Evolutionary conservation across 2,113 vertebrate genomes (phyloP).

Genomic region (Bufo gargarizans): DNA sequence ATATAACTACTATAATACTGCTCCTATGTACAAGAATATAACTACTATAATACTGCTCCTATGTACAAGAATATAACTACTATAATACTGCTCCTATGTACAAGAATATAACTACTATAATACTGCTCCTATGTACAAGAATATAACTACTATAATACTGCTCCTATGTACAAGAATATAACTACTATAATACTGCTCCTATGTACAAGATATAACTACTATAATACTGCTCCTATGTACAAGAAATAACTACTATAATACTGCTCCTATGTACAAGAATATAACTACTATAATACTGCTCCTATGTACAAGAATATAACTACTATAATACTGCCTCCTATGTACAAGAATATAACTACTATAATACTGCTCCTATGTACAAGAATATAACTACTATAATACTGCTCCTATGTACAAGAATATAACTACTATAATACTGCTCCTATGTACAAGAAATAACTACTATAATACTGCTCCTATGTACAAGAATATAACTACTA

Average conservation of each 20-base stretch:
- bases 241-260: no score
- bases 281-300: no score
- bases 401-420: no score
- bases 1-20: no score
- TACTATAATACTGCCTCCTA: no score
- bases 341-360: no score
- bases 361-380: no score
- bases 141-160: slow-evolving; percentile 12
- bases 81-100: background rate
- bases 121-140: background rate
- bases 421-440: no score
- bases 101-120: slow-evolving; percentile 5
- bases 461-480: slow-evolving; percentile 1
- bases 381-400: no score
- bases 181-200: slow-evolving; percentile 8
- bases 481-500: background rate
- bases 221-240: no score
- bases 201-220: background rate
- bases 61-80: background rate
- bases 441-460: background rate
- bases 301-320: no score
- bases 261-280: no score
- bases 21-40: background rate
- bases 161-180: slow-evolving; percentile 1
- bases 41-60: slow-evolving; percentile 1